These are phyloP conservation scores for Crenuchus spilurus DNA, from an alignment of 2,797 vertebrate genomes.

Conservation along the genomic window DNA sequence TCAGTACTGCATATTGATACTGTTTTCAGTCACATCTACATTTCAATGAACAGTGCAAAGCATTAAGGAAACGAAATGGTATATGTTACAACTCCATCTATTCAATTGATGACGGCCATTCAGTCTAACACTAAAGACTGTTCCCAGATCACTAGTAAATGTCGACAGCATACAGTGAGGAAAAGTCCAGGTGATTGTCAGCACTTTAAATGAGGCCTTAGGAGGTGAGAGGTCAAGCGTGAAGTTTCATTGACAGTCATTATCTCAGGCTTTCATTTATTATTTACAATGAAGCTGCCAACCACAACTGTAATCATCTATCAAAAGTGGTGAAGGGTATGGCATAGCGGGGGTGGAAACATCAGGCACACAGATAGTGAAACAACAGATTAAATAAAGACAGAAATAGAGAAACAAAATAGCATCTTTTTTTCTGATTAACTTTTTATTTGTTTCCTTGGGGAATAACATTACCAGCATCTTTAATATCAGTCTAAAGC, in stretches of 20 bases:
- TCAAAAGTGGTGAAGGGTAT: slow-evolving; percentile 52
- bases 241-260: slow-evolving; percentile 46
- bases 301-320: slow-evolving; percentile 59
- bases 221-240: slow-evolving; percentile 66
- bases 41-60: too few relatives aligned
- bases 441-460: too few relatives aligned
- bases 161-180: not conserved
- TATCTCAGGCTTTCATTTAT: slow-evolving; percentile 65
- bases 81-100: not conserved
- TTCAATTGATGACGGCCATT: not conserved
- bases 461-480: too few relatives aligned
- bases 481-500: not conserved
- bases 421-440: too few relatives aligned
- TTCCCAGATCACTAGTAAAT: not conserved
- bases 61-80: too few relatives aligned
- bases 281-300: slow-evolving; percentile 72
- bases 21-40: too few relatives aligned
- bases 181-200: slow-evolving; percentile 3
- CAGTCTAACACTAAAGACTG: not conserved
- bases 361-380: not conserved
- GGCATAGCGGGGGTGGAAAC: slow-evolving; percentile 40
- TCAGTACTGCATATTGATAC: too few relatives aligned
- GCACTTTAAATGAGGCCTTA: slow-evolving; percentile 57
- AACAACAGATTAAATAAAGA: not conserved
- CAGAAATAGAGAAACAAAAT: not conserved